Conservation (phyloP, 2,113 vertebrate species). For the Hucho hucho region DNA sequence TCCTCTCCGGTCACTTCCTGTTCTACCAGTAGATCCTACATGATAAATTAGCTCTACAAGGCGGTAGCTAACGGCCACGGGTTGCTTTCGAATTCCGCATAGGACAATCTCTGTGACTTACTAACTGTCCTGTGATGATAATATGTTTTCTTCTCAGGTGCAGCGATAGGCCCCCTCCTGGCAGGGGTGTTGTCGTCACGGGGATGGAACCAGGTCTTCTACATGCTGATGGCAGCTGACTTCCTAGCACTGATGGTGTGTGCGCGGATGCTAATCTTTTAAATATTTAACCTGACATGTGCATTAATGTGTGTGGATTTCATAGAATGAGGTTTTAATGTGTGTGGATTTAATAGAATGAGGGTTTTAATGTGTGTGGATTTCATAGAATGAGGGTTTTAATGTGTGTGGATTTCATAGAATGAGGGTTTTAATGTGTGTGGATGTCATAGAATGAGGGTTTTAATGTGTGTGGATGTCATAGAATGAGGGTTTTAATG, state of each 20-base stretch:
- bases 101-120: background rate
- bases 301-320: background rate
- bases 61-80: background rate
- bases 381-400: constrained; percentile 43
- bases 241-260: constrained; percentile 87
- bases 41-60: no score
- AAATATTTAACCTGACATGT: background rate
- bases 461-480: background rate
- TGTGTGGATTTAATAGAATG: constrained; percentile 77
- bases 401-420: constrained; percentile 75
- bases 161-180: constrained; percentile 87
- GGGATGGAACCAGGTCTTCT: constrained; percentile 91
- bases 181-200: constrained; percentile 85
- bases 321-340: no score
- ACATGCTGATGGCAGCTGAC: constrained; percentile 90
- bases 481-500: background rate
- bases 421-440: constrained; percentile 38
- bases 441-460: no score
- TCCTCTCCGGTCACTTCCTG: background rate
- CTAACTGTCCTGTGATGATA: background rate
- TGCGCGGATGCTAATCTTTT: background rate
- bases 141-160: constrained; percentile 69
- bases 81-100: background rate
- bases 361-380: constrained; percentile 91
- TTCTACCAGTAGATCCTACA: background rate